Evolutionary conservation across 2,888 invertebrate genomes (phyloP).

Genomic region (Dynastes grantii): DNA sequence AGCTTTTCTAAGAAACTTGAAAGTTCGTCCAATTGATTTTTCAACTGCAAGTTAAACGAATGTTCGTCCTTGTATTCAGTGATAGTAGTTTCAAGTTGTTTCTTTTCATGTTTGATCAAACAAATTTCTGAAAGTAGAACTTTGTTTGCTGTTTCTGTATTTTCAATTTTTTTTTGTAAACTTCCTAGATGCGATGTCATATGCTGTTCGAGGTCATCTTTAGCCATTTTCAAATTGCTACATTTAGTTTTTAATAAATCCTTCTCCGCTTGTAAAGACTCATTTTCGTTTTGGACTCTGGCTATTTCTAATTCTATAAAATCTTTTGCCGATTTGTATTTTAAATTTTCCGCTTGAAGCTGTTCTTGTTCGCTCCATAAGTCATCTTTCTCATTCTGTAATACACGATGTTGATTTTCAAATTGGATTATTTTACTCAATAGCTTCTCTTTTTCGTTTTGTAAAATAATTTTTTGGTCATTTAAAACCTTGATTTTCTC

Average conservation of each 20-base stretch:
- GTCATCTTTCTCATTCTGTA: conserved; percentile 29
- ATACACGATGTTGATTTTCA: conserved; percentile 4
- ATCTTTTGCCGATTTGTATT: conserved; percentile 12
- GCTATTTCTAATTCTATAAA: conserved; percentile 16
- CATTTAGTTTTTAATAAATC: conserved; percentile 19
- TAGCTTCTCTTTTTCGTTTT: conserved; percentile 33
- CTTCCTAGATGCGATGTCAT: conserved; percentile 1
- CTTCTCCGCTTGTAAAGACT: conserved; percentile 17
- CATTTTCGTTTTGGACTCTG: conserved; percentile 16
- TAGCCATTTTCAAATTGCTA: conserved; percentile 20
- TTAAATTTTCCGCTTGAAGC: conserved; percentile 20
- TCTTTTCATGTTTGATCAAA: conserved; percentile 2
- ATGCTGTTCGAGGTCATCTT: conserved; percentile 29
- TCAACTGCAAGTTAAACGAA: conserved; percentile 18
- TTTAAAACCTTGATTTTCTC: conserved; percentile 28
- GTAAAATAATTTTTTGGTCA: conserved; percentile 4
- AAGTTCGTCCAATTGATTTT: conserved; percentile 12
- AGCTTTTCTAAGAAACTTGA: conserved; percentile 20
- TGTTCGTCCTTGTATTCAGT: conserved; percentile 5
- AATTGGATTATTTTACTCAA: conserved; percentile 32
- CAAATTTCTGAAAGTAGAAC: not conserved
- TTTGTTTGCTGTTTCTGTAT: conserved; percentile 1
- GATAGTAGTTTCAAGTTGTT: conserved; percentile 9
- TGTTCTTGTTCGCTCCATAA: conserved; percentile 20
- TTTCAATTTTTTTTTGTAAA: conserved; percentile 9